Base-by-base conservation (phyloP, 2,113 vertebrate genomes). In the Rutilus rutilus region DNA sequence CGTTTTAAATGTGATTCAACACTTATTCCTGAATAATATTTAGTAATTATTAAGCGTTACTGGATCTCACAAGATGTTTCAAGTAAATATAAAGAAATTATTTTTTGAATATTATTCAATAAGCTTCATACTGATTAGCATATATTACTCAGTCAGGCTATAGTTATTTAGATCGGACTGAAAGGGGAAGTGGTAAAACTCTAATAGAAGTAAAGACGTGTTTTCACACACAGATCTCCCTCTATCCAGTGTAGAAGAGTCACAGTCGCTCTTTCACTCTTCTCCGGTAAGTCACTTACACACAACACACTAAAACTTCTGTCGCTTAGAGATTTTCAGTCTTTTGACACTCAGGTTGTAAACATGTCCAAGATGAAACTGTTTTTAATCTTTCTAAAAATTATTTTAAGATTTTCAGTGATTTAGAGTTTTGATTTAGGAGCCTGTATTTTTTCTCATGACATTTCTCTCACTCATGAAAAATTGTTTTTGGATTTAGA, bases 241-340 rank as follows among this genome's bases (percentile, higher is more conserved):
- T 69, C 17, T 33, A 2, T 69, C 33, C 30, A 36, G 30, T 36
- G 30, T 21, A 21, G 30, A 36, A 69, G 65, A 8, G 9, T 69
- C 65, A 30, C 47, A 52, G 50, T 52, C 15, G 15, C 15, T 67
- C 64, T 67, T 19, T 1, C 65, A 21, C 62, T 30, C 27, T 30
- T 65, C 67, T 73, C 39, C 6, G 69, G 69, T 73, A 42, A 73
- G 69, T 6, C 36, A 45, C n/a, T 73, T n/a, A 73, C 39, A 73
- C 69, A 73, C 36, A 73, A 71, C 33, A 71, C 65, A 36, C 14
- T 69, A 36, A 69, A 69, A 5, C 25, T 0, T 30, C 65, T 67
- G 27, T 33, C 17, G 2, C 10, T 36, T 36, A 1, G 15, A 36
- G 30, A 36, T 36, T 36, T 36, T 33, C n/a, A 4, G 3, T 14